phyloP scores from a whole-genome alignment of 1,140 invertebrate species.

The Heliconius melpomene region DNA sequence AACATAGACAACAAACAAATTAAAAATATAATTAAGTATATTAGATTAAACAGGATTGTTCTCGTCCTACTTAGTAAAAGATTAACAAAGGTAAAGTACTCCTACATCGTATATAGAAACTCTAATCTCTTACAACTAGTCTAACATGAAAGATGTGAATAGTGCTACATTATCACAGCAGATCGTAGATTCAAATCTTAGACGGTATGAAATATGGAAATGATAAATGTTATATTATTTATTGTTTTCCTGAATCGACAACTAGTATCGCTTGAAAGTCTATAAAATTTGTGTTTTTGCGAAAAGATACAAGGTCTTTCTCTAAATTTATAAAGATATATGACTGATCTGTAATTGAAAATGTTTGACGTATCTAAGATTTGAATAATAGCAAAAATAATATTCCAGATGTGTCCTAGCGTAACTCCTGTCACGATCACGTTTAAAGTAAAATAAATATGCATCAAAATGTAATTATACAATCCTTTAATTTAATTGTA shows the following conservation, averaged over 20 bases:
- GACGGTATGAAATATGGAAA: neutral
- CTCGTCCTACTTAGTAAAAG: slow-evolving; percentile 68
- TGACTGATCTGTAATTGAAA: neutral
- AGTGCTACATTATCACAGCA: slow-evolving; percentile 78
- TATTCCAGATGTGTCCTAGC: slow-evolving; percentile 6
- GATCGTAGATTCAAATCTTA: slow-evolving; percentile 49
- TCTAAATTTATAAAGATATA: neutral
- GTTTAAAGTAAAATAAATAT: slow-evolving; percentile 13
- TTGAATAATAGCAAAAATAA: slow-evolving; percentile 6
- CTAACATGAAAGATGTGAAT: slow-evolving; percentile 75
- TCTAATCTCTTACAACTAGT: slow-evolving; percentile 73
- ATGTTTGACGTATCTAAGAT: slow-evolving; percentile 4
- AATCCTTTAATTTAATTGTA: slow-evolving; percentile 18
- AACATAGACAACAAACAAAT: slow-evolving; percentile 72
- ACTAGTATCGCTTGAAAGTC: neutral
- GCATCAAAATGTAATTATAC: slow-evolving; percentile 16
- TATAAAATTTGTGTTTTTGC: neutral
- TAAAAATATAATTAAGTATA: slow-evolving; percentile 69
- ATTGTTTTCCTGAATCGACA: neutral
- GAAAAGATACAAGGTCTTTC: neutral
- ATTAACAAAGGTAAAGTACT: slow-evolving; percentile 70
- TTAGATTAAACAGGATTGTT: slow-evolving; percentile 67
- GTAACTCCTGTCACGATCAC: neutral
- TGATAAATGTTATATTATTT: neutral
- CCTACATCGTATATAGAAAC: slow-evolving; percentile 72